A percentile compares a stretch with the other conserved stretches of the same genome.
phyloP scores from a whole-genome alignment of 2,797 vertebrate species.

The Melanogrammus aeglefinus region DNA sequence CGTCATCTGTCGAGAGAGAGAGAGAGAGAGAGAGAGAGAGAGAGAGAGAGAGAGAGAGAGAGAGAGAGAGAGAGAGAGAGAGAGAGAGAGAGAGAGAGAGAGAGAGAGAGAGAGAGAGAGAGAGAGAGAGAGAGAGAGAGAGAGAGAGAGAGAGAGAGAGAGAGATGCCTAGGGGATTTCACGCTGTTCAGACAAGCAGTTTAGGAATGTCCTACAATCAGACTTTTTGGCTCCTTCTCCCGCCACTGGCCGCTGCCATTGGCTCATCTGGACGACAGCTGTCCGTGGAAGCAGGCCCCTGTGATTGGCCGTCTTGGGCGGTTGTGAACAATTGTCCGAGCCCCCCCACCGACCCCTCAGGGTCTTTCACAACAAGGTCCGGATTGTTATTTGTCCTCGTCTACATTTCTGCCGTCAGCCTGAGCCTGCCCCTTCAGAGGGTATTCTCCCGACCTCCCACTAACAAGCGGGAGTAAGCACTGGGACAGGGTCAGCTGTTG shows the following conservation, averaged over 20 bases:
- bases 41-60: background rate
- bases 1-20: background rate
- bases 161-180: conserved; percentile 68
- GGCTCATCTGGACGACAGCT: conserved; percentile 59
- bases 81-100: conserved; percentile 11
- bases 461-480: too few species aligned
- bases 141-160: conserved; percentile 50
- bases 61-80: conserved; percentile 12
- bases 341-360: background rate
- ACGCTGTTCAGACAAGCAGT: conserved; percentile 65
- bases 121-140: background rate
- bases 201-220: conserved; percentile 70
- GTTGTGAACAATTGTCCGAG: conserved; percentile 46
- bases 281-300: conserved; percentile 48
- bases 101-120: background rate
- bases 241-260: conserved; percentile 47
- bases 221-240: conserved; percentile 61
- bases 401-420: background rate
- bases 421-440: too few species aligned
- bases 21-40: conserved; percentile 8
- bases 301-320: conserved; percentile 40
- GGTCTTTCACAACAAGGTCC: background rate
- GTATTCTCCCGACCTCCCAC: too few species aligned
- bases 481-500: too few species aligned
- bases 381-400: background rate